phyloP scores from a whole-genome alignment of 1,140 invertebrate genomes.

The Cataglyphis hispanica region DNA sequence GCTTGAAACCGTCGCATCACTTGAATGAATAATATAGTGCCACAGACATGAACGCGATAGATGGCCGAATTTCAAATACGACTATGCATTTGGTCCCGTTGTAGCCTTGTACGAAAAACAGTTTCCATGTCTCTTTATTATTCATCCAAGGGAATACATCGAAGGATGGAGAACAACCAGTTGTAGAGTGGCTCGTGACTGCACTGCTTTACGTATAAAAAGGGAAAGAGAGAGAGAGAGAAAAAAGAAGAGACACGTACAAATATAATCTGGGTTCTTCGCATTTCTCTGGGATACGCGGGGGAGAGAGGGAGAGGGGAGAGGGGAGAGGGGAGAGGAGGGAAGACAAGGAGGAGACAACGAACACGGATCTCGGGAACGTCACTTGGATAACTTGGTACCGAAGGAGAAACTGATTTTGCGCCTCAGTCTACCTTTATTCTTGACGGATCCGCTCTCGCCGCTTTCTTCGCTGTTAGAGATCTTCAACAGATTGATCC shows the following conservation, averaged over 20 bases:
- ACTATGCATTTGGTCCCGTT: slow-evolving; percentile 82
- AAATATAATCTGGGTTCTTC: slow-evolving; percentile 18
- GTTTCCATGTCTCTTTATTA: slow-evolving; percentile 83
- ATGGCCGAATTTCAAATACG: slow-evolving; percentile 80
- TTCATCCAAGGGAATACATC: slow-evolving; percentile 84
- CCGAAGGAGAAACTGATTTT: slow-evolving; percentile 92
- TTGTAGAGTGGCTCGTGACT: slow-evolving; percentile 25
- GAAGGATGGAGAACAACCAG: slow-evolving; percentile 52
- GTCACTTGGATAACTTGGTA: slow-evolving; percentile 88
- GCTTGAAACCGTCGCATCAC: slow-evolving; percentile 76
- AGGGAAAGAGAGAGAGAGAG: background rate
- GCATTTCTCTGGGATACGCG: slow-evolving; percentile 30
- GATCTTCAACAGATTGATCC: slow-evolving; percentile 72
- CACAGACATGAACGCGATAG: slow-evolving; percentile 64
- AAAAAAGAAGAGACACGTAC: background rate
- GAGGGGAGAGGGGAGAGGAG: background rate
- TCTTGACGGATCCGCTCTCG: slow-evolving; percentile 82
- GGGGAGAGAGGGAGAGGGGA: background rate
- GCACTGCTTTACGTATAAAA: slow-evolving; percentile 56
- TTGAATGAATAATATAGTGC: slow-evolving; percentile 85
- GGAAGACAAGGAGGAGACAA: no score
- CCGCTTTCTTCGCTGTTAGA: slow-evolving; percentile 82
- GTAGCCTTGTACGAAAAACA: slow-evolving; percentile 69
- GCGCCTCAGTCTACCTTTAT: slow-evolving; percentile 90
- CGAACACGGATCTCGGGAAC: background rate